Percentiles rank a stretch among this genome's conserved stretches.
These are phyloP conservation scores for Drosophila nr. medialis DNA, from an alignment of 2,888 invertebrate species.

Conservation along the genomic window DNA sequence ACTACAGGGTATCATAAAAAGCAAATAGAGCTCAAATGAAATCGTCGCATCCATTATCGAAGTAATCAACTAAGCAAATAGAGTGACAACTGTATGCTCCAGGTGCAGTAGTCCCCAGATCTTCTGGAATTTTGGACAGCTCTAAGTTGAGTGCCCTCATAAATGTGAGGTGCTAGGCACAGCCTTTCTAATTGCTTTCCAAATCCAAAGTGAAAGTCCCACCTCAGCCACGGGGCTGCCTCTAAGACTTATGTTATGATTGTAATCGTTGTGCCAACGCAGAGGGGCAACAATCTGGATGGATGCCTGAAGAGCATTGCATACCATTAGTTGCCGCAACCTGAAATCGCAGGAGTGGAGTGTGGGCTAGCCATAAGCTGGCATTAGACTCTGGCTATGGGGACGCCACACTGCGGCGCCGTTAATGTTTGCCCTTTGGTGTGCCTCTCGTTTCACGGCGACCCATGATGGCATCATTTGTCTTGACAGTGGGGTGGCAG, in stretches of 20 bases:
- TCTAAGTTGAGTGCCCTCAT: slow-evolving; percentile 17
- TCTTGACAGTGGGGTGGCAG: slow-evolving; percentile 26
- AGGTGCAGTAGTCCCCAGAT: slow-evolving; percentile 6
- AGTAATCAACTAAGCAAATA: slow-evolving; percentile 62
- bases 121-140: not conserved
- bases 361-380: slow-evolving; percentile 48
- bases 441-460: slow-evolving; percentile 43
- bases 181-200: slow-evolving; percentile 74
- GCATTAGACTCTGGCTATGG: slow-evolving; percentile 37
- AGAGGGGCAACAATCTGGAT: slow-evolving; percentile 26
- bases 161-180: slow-evolving; percentile 34
- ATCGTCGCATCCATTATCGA: slow-evolving; percentile 57
- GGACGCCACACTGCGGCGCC: slow-evolving; percentile 18
- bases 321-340: slow-evolving; percentile 67
- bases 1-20: slow-evolving; percentile 2
- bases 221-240: slow-evolving; percentile 14
- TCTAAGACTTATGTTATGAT: slow-evolving; percentile 73
- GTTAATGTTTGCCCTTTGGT: slow-evolving; percentile 62
- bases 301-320: slow-evolving; percentile 57
- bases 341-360: slow-evolving; percentile 53
- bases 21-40: slow-evolving; percentile 59
- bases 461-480: slow-evolving; percentile 72
- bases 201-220: slow-evolving; percentile 44
- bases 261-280: slow-evolving; percentile 66
- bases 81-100: slow-evolving; percentile 55